Percentiles rank a stretch among this genome's conserved stretches.
Evolutionary conservation across 2,113 vertebrate genomes (phyloP).

Genomic region (Todiramphus saurophagus): DNA sequence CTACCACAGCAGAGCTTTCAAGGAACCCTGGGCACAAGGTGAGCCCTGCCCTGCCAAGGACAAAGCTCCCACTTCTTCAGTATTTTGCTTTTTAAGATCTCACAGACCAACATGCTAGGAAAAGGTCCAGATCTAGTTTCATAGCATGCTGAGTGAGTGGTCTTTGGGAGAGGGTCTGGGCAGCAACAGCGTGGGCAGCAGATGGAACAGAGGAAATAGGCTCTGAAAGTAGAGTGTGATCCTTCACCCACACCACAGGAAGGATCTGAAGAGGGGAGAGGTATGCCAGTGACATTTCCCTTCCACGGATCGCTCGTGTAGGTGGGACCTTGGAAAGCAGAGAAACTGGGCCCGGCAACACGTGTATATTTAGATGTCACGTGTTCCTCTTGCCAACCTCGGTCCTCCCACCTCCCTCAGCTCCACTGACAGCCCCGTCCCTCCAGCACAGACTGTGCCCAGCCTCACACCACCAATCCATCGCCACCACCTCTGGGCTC

Average conservation of each 20-base stretch:
- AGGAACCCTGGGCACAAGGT: not conserved
- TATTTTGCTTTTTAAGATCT: not conserved
- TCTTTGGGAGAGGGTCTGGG: not conserved
- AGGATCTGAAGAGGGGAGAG: not conserved
- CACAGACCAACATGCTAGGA: not conserved
- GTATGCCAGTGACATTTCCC: not conserved
- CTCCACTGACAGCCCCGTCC: fast-evolving
- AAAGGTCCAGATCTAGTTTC: not conserved
- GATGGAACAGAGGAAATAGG: not conserved
- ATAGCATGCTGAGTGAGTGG: not conserved
- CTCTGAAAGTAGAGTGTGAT: not conserved
- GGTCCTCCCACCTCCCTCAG: not conserved
- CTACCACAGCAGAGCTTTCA: not conserved
- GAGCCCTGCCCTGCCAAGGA: not conserved
- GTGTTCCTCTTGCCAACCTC: not conserved
- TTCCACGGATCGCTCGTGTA: not conserved
- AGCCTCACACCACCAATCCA: not conserved
- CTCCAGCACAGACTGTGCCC: not conserved
- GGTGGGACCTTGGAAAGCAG: not conserved
- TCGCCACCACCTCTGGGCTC: not conserved
- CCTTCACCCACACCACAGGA: not conserved
- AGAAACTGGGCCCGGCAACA: not conserved
- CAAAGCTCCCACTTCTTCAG: not conserved
- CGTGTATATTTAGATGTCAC: not conserved
- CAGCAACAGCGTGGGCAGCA: not conserved